Conservation (phyloP, 2,113 vertebrate species). For the Hyla sarda region DNA sequence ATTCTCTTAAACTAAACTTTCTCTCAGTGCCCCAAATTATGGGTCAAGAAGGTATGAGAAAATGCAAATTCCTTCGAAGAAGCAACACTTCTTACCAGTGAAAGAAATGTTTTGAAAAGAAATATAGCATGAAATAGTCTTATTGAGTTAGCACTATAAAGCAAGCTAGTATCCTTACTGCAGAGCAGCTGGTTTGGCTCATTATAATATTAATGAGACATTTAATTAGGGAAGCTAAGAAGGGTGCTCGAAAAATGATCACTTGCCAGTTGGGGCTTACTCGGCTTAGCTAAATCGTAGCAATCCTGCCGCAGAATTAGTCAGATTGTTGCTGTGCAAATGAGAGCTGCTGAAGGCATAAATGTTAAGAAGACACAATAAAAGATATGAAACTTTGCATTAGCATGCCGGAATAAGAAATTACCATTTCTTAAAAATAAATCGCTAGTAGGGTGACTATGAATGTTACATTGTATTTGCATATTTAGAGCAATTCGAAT, state of each 20-base stretch:
- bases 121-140: slow-evolving; percentile 19
- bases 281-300: slow-evolving; percentile 46
- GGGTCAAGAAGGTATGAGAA: slow-evolving; percentile 20
- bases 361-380: slow-evolving; percentile 53
- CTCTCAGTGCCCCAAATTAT: not conserved
- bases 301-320: slow-evolving; percentile 51
- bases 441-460: slow-evolving; percentile 47
- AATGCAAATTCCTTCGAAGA: slow-evolving; percentile 24
- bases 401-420: slow-evolving; percentile 56
- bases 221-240: slow-evolving; percentile 56
- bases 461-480: slow-evolving; percentile 52
- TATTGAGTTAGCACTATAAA: slow-evolving; percentile 41
- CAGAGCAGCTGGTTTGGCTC: slow-evolving; percentile 44
- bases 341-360: slow-evolving; percentile 51
- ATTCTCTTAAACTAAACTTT: slow-evolving; percentile 13
- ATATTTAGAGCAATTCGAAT: slow-evolving; percentile 54
- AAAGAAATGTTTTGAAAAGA: slow-evolving; percentile 27
- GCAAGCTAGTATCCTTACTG: slow-evolving; percentile 29
- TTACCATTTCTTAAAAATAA: slow-evolving; percentile 60
- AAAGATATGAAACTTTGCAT: slow-evolving; percentile 52
- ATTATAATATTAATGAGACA: slow-evolving; percentile 59
- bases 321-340: slow-evolving; percentile 56
- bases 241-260: slow-evolving; percentile 51
- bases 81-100: slow-evolving; percentile 1
- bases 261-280: slow-evolving; percentile 54